These are phyloP conservation scores for Lasioglossum leucozonium DNA, from an alignment of 2,888 invertebrate species.

Conservation along the genomic window DNA sequence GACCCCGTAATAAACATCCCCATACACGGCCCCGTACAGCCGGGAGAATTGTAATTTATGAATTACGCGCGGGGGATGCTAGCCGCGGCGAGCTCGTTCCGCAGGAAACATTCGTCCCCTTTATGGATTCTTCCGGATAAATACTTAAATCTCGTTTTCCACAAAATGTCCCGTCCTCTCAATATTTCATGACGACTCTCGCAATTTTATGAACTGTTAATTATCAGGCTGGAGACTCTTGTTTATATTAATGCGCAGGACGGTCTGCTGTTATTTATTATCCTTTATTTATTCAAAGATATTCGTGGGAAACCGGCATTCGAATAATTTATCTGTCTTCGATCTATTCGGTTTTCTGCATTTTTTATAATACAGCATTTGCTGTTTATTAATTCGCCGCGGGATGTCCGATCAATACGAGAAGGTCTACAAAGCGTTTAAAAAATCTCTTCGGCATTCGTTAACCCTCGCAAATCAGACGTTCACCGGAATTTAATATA, in stretches of 20 bases:
- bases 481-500: background rate
- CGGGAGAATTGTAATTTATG: slow-evolving; percentile 44
- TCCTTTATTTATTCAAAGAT: background rate
- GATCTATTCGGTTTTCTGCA: background rate
- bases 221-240: background rate
- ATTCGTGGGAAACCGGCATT: too few relatives aligned
- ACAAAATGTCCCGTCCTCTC: background rate
- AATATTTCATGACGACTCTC: background rate
- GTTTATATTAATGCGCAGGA: background rate
- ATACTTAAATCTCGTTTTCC: background rate
- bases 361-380: background rate
- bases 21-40: background rate
- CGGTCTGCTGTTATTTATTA: background rate
- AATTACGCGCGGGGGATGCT: slow-evolving; percentile 18
- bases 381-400: background rate
- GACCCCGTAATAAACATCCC: slow-evolving; percentile 38
- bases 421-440: background rate
- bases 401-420: background rate
- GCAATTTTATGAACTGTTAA: slow-evolving; percentile 1
- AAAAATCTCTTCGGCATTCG: background rate
- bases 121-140: background rate
- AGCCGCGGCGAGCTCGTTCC: slow-evolving; percentile 5
- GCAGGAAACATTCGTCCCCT: background rate
- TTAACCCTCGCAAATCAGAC: background rate
- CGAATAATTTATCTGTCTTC: background rate